These are phyloP conservation scores for Xerus rutilus DNA, from an alignment of 2,797 vertebrate genomes.

Conservation along the genomic window DNA sequence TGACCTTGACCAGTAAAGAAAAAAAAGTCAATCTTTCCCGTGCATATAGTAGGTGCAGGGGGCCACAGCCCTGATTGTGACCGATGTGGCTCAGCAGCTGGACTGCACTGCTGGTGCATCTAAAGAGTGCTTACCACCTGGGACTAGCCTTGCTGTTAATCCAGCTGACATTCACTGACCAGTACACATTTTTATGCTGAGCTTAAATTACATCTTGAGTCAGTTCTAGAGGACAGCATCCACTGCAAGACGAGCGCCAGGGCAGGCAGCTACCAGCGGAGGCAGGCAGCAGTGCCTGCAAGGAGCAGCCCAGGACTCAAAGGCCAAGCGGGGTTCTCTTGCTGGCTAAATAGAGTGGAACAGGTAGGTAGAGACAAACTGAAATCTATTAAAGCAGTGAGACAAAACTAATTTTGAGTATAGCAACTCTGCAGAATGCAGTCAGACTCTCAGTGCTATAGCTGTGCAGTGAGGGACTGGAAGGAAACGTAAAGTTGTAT, in stretches of 20 bases:
- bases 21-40: not conserved
- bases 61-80: not conserved
- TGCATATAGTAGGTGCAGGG: fast-evolving
- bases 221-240: not conserved
- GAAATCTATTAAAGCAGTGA: not conserved
- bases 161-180: not conserved
- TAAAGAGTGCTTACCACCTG: not conserved
- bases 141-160: not conserved
- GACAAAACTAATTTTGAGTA: not conserved
- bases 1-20: not conserved
- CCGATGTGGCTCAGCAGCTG: not conserved
- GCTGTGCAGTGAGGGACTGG: not conserved
- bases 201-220: not conserved
- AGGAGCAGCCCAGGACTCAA: not conserved
- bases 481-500: not conserved
- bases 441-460: not conserved
- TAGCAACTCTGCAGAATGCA: too few species aligned
- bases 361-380: not conserved
- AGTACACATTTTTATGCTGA: not conserved
- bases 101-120: not conserved
- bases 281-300: too few species aligned
- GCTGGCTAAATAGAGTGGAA: fast-evolving
- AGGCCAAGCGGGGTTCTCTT: not conserved
- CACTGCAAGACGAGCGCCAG: not conserved
- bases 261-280: not conserved